These are phyloP conservation scores for Falco columbarius DNA, from an alignment of 2,797 vertebrate species.

Conservation along the genomic window DNA sequence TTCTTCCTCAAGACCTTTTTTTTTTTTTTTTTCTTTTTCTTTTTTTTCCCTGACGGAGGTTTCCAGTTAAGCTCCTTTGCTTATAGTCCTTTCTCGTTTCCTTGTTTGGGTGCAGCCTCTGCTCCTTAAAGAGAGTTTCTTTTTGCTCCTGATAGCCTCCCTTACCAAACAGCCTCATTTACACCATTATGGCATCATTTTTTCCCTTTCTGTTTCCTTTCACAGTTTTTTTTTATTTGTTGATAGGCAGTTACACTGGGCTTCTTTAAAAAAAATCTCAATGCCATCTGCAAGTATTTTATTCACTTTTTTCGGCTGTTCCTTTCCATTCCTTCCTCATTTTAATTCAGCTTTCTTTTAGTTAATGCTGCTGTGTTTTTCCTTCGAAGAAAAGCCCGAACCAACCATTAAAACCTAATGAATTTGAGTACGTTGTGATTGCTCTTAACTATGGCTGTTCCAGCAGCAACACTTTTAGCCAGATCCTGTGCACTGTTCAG, in stretches of 20 bases:
- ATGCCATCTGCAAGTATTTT: neutral
- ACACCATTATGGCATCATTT: rapidly evolving
- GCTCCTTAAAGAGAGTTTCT: neutral
- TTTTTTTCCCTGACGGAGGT: neutral
- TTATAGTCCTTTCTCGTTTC: neutral
- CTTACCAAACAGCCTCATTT: neutral
- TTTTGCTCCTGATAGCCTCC: neutral
- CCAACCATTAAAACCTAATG: neutral
- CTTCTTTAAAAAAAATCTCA: neutral
- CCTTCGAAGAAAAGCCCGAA: rapidly evolving
- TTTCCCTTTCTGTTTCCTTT: neutral
- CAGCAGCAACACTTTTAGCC: neutral
- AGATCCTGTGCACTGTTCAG: neutral
- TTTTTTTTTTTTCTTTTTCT: neutral
- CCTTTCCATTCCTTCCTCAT: neutral
- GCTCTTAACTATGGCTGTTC: neutral
- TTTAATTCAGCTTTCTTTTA: neutral
- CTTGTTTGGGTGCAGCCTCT: neutral
- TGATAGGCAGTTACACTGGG: neutral
- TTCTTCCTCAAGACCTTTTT: neutral
- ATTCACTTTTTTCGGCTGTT: neutral
- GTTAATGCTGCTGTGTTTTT: neutral
- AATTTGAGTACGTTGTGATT: neutral
- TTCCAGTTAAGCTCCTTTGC: neutral
- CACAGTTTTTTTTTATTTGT: neutral